Percentiles rank a stretch among this genome's conserved stretches.
Evolutionary conservation across 2,888 invertebrate genomes (phyloP).

Genomic region (Sphaerophoria taeniata): DNA sequence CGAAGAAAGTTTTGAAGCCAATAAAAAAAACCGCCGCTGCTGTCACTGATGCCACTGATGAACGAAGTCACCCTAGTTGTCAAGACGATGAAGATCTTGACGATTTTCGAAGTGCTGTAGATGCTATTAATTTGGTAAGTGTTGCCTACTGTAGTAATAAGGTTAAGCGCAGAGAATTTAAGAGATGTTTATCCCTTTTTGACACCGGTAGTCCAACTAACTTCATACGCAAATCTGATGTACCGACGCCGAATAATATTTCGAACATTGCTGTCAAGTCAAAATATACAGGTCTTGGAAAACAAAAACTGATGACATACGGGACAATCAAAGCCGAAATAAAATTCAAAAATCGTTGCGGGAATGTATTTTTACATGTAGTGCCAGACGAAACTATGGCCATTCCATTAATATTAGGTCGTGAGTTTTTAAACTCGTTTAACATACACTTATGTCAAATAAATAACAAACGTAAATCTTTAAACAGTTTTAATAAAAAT

Average conservation of each 20-base stretch:
- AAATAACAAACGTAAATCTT: too few species aligned
- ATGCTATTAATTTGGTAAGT: constrained; percentile 24
- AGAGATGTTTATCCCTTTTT: constrained; percentile 5
- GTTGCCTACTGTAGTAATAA: constrained; percentile 14
- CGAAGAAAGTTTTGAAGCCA: not conserved
- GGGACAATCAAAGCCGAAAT: too few species aligned
- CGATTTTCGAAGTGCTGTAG: constrained; percentile 12
- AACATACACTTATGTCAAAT: too few species aligned
- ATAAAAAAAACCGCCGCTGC: constrained; percentile 1
- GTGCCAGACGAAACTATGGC: too few species aligned
- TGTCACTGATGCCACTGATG: constrained; percentile 6
- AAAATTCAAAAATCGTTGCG: too few species aligned
- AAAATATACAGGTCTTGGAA: too few species aligned
- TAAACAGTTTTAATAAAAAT: too few species aligned
- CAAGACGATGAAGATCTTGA: not conserved
- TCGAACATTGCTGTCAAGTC: too few species aligned
- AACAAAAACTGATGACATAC: too few species aligned
- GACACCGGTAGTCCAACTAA: constrained; percentile 39
- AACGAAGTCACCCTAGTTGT: constrained; percentile 1
- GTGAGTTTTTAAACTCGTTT: too few species aligned
- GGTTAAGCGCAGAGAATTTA: constrained; percentile 7
- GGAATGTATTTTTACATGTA: too few species aligned
- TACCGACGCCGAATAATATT: not conserved
- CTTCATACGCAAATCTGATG: constrained; percentile 27
- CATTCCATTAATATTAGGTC: too few species aligned